phyloP scores from a whole-genome alignment of 2,113 vertebrate species.

The Elgaria multicarinata region DNA sequence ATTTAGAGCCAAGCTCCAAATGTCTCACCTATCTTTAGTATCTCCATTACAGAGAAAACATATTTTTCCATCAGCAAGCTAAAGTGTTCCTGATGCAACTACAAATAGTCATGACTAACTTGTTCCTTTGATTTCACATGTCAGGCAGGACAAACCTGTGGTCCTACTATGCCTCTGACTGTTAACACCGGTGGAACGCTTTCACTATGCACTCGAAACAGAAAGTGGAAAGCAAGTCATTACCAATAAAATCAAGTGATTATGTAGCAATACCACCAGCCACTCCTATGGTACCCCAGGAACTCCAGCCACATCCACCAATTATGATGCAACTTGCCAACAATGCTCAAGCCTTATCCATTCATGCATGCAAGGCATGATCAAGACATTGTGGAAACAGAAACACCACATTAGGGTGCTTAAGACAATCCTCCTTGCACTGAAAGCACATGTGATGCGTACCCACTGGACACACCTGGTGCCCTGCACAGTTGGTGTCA shows the following conservation, averaged over 20 bases:
- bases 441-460: too few species aligned
- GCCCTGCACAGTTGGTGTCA: too few species aligned
- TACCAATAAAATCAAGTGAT: not conserved
- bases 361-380: not conserved
- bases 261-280: not conserved
- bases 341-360: not conserved
- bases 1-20: not conserved
- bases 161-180: too few species aligned
- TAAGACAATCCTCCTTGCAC: too few species aligned
- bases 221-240: not conserved
- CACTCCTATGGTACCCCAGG: not conserved
- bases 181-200: not conserved
- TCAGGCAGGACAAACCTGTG: not conserved
- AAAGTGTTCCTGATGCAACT: not conserved
- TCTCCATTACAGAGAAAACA: not conserved
- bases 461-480: too few species aligned
- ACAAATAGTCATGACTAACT: not conserved
- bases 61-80: not conserved
- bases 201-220: not conserved
- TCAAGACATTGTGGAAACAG: not conserved
- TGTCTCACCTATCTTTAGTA: not conserved
- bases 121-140: not conserved
- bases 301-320: not conserved
- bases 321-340: not conserved
- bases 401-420: not conserved